These are phyloP conservation scores for Stegophylla sp. DNA, from an alignment of 2,888 invertebrate species.

Conservation along the genomic window DNA sequence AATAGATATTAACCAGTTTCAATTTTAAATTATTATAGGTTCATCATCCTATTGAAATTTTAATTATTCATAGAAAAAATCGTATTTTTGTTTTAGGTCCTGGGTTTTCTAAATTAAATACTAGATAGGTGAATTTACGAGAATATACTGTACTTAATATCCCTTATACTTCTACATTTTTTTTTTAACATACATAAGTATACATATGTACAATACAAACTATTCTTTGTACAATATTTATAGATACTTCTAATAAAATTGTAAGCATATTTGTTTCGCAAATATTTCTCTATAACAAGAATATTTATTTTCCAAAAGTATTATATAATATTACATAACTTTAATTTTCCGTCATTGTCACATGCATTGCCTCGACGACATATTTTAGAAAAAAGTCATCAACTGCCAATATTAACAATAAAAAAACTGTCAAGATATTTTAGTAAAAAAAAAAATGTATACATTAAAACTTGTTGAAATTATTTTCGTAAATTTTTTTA, in stretches of 20 bases:
- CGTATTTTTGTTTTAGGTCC: no score
- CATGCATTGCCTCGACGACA: neutral
- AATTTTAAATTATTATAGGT: no score
- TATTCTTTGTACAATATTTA: no score
- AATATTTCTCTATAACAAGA: neutral
- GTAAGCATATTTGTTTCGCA: neutral
- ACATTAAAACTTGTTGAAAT: neutral
- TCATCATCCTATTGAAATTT: no score
- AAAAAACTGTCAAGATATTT: neutral
- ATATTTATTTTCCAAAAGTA: neutral
- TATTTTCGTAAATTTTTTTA: neutral
- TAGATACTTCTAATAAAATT: neutral
- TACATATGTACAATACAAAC: no score
- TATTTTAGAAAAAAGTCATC: neutral
- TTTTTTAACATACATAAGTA: no score
- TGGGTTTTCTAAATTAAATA: no score
- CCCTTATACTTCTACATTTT: no score
- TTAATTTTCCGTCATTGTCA: neutral
- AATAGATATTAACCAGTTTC: no score
- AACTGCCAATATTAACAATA: neutral
- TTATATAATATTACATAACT: neutral
- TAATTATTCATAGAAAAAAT: no score
- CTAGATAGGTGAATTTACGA: no score
- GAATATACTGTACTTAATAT: no score
- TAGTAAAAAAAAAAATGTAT: neutral